Evolutionary conservation across 2,888 invertebrate genomes (phyloP).

Genomic region (Microchrysa polita): DNA sequence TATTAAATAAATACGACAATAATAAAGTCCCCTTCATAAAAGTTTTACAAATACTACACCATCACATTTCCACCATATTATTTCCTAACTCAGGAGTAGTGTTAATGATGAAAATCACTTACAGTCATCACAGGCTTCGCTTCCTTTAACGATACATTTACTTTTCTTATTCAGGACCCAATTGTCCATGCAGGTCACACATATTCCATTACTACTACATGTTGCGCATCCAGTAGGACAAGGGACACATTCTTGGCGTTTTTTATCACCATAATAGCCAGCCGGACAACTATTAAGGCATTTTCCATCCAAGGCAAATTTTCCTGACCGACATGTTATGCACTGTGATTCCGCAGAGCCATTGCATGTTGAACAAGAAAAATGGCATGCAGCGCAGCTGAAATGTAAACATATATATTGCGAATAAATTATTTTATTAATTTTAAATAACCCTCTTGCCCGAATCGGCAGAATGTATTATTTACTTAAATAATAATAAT

Average conservation of each 20-base stretch:
- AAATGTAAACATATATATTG: slow-evolving; percentile 31
- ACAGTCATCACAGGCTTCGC: slow-evolving; percentile 75
- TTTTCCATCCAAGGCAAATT: slow-evolving; percentile 75
- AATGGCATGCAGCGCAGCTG: slow-evolving; percentile 83
- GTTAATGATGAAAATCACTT: slow-evolving; percentile 61
- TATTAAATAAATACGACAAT: too few relatives aligned
- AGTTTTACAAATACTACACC: slow-evolving; percentile 6
- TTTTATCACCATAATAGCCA: slow-evolving; percentile 80
- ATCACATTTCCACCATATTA: slow-evolving; percentile 44
- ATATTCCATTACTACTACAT: slow-evolving; percentile 76
- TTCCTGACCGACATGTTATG: slow-evolving; percentile 80
- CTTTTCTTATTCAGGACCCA: slow-evolving; percentile 82
- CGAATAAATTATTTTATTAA: too few relatives aligned
- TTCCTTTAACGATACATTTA: slow-evolving; percentile 76
- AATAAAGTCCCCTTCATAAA: too few relatives aligned
- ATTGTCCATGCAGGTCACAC: slow-evolving; percentile 76
- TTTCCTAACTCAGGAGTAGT: slow-evolving; percentile 31
- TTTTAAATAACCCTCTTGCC: too few relatives aligned
- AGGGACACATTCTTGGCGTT: slow-evolving; percentile 78
- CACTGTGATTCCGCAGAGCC: slow-evolving; percentile 82
- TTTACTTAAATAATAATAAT: too few relatives aligned
- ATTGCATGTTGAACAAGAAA: slow-evolving; percentile 82
- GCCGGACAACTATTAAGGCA: slow-evolving; percentile 79
- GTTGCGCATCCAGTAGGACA: slow-evolving; percentile 82
- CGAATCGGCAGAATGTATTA: too few relatives aligned